Evolutionary conservation across 2,888 invertebrate species (phyloP).

Genomic region (Andrena bicolor): DNA sequence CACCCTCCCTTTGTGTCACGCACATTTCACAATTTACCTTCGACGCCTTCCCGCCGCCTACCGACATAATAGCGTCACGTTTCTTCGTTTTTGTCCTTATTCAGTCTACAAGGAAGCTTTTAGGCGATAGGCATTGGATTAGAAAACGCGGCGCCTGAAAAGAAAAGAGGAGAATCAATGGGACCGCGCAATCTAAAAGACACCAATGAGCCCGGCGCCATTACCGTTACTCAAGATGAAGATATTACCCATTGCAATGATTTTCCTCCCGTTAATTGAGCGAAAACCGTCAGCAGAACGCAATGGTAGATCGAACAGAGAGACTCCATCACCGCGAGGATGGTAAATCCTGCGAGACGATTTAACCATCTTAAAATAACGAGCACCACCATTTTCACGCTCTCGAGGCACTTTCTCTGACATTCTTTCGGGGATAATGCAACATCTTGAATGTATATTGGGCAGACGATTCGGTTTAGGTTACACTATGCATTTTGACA

Average conservation of each 20-base stretch:
- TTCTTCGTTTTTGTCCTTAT: conserved; percentile 67
- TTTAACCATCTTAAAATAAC: conserved; percentile 9
- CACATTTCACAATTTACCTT: conserved; percentile 34
- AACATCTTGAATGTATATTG: not conserved
- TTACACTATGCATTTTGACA: conserved; percentile 54
- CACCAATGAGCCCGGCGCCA: not conserved
- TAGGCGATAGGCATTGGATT: conserved; percentile 35
- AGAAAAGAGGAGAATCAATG: conserved; percentile 56
- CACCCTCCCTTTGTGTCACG: conserved; percentile 13
- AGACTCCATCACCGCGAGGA: not conserved
- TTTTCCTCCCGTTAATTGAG: conserved; percentile 44
- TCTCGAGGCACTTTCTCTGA: not conserved
- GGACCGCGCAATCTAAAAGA: not conserved
- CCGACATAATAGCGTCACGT: conserved; percentile 50
- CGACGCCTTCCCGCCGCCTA: conserved; percentile 28
- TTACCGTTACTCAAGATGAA: not conserved
- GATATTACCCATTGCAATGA: conserved; percentile 61
- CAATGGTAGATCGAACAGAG: conserved; percentile 11
- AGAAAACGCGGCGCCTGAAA: conserved; percentile 58
- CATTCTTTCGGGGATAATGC: conserved; percentile 19
- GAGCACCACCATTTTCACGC: conserved; percentile 24
- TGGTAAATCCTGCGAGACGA: conserved; percentile 8
- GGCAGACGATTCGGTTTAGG: conserved; percentile 16
- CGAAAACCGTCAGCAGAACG: conserved; percentile 20
- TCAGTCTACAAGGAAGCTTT: conserved; percentile 49